Evolutionary conservation across 2,113 vertebrate species (phyloP).

Genomic region (Aegotheles bennettii): DNA sequence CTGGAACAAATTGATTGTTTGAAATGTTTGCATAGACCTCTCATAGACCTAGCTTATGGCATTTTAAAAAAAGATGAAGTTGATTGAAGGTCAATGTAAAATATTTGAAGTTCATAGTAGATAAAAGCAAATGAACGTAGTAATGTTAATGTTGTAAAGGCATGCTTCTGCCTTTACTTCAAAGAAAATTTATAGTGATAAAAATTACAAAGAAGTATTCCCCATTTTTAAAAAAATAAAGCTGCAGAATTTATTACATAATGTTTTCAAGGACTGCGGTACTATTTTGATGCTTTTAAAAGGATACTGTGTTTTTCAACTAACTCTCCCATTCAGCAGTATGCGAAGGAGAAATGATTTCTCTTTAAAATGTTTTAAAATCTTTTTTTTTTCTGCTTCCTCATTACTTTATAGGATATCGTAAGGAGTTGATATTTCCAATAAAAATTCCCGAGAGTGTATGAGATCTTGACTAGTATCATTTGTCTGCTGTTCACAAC

Average conservation of each 20-base stretch:
- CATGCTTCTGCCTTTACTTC: not conserved
- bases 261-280: not conserved
- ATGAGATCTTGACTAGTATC: not conserved
- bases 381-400: not conserved
- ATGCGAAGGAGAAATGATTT: not conserved
- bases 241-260: slow-evolving; percentile 1
- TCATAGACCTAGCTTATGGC: not conserved
- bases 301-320: not conserved
- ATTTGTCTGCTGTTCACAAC: not conserved
- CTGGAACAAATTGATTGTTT: not conserved
- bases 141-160: not conserved
- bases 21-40: not conserved
- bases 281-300: not conserved
- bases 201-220: not conserved
- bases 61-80: not conserved
- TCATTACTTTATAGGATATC: not conserved
- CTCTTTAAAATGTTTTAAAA: not conserved
- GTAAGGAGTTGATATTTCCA: not conserved
- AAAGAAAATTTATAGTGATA: not conserved
- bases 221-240: not conserved
- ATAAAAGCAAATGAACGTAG: not conserved
- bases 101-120: not conserved
- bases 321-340: not conserved
- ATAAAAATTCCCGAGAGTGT: not conserved
- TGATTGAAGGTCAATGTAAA: not conserved